Evolutionary conservation across 2,888 invertebrate genomes (phyloP).

Genomic region (Cetonia aurata): DNA sequence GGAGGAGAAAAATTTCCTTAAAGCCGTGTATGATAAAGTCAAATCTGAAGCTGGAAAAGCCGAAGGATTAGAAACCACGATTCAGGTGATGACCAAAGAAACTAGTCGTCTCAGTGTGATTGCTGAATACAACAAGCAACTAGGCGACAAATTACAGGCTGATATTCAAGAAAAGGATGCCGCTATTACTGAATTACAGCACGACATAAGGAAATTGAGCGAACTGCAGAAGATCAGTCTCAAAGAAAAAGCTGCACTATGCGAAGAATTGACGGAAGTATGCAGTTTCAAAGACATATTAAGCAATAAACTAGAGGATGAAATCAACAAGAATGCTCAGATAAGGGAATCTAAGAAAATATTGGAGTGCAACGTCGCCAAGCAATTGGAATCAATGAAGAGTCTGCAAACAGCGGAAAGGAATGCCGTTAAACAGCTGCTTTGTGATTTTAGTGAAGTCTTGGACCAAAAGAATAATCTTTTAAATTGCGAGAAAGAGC

Average conservation of each 20-base stretch:
- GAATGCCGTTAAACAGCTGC: conserved; percentile 56
- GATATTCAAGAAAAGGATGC: conserved; percentile 60
- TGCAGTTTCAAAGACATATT: conserved; percentile 60
- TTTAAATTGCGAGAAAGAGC: conserved; percentile 52
- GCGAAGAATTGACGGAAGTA: conserved; percentile 61
- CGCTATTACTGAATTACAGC: conserved; percentile 58
- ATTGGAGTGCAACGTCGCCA: conserved; percentile 50
- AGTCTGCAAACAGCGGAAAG: conserved; percentile 60
- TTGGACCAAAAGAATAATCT: conserved; percentile 56
- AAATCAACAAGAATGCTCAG: conserved; percentile 57
- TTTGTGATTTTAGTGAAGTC: conserved; percentile 56
- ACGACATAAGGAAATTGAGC: conserved; percentile 59
- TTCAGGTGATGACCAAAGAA: conserved; percentile 60
- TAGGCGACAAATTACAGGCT: conserved; percentile 60
- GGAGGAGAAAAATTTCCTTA: conserved; percentile 61
- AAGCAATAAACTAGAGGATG: conserved; percentile 56
- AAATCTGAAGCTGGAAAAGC: conserved; percentile 59
- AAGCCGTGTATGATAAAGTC: conserved; percentile 60
- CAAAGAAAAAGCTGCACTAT: conserved; percentile 62
- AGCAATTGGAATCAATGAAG: conserved; percentile 56
- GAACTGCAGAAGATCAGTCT: conserved; percentile 59
- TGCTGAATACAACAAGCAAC: conserved; percentile 63
- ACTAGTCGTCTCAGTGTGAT: conserved; percentile 62
- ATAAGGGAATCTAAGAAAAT: conserved; percentile 58
- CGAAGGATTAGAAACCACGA: conserved; percentile 59